phyloP scores from a whole-genome alignment of 2,888 invertebrate species.

The Drosophila pegasa region DNA sequence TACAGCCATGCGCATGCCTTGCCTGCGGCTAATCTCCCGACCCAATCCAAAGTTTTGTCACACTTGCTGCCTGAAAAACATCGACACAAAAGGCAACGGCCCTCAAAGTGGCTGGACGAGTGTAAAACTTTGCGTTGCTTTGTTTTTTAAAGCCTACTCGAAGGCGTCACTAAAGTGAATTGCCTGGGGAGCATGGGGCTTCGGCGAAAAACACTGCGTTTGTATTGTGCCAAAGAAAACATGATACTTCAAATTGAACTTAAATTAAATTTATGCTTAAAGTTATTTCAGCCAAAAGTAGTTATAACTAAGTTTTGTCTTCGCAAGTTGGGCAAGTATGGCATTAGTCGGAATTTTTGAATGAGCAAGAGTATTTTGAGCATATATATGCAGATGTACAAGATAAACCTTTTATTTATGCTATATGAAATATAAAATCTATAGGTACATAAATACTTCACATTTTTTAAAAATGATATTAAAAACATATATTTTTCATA shows the following conservation, averaged over 20 bases:
- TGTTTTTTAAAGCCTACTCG: conserved; percentile 37
- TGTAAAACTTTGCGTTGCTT: conserved; percentile 41
- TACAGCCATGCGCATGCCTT: conserved; percentile 61
- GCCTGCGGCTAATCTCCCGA: conserved; percentile 30
- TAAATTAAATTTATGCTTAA: conserved; percentile 8
- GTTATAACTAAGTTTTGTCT: neutral
- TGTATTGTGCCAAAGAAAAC: neutral
- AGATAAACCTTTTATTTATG: too few species aligned
- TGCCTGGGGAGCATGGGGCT: conserved; percentile 17
- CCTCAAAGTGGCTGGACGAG: conserved; percentile 40
- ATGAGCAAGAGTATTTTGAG: neutral
- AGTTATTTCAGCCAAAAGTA: neutral
- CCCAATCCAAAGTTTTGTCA: conserved; percentile 35
- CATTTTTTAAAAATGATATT: too few species aligned
- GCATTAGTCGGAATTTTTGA: neutral
- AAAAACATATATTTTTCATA: too few species aligned
- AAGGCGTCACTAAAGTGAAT: conserved; percentile 44
- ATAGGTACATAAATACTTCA: too few species aligned
- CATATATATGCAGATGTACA: neutral
- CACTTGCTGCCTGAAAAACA: conserved; percentile 45
- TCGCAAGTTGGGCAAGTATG: neutral
- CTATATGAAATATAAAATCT: too few species aligned
- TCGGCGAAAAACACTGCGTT: conserved; percentile 2
- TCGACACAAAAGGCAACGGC: conserved; percentile 35
- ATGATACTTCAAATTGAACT: conserved; percentile 4